Evolutionary conservation across 1,140 invertebrate genomes (phyloP), one percentile per base, ranked within the genome.

Genomic region (Tribolium madens): DNA sequence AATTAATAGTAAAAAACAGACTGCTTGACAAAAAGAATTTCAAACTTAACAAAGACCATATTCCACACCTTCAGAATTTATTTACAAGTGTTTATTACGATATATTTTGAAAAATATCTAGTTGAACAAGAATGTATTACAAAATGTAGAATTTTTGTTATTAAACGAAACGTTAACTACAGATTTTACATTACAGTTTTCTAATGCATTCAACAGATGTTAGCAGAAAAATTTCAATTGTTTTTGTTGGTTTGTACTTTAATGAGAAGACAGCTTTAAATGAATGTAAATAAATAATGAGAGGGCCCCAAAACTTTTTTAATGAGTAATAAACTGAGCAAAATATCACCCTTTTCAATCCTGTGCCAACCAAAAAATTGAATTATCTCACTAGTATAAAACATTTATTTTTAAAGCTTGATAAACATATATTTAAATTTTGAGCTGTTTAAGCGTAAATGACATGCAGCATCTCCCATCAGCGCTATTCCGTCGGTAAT

Each of bases 351-450:
- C 5, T 9, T 42, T 42, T n/a, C 0, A 42, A 1, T 42, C 21
- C 13, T n/a, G 10, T 17, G 17, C 10, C 53, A 18, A 60, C 10
- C 18, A 18, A 60, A 60, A 53, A 53, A 13, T 13, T 18, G 53
- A n/a, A 18, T 42, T 42, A 10, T 42, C 2, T n/a, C 36, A 42
- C 2, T n/a, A 10, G 4, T 60, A 17, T 60, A 12, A 60, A 60
- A 60, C 17, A 18, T 18, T 15, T 21, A 13, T 15, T 71, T 46
- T 71, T 69, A 69, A 36, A 33, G 12, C 14, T 42, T 69, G 14
- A 15, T 69, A 71, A 72, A 50, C 46, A 52, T 33, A 72, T 33
- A 50, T 13, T 72, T 13, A 18, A 72, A 71, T 46, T 33, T 64
- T 13, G 26, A 33, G 26, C 21, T 64, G n/a, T 64, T 64, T 64